Evolutionary conservation across 2,797 vertebrate species (phyloP), one percentile per base, ranked within the genome.

Genomic region (Liparis tanakae): DNA sequence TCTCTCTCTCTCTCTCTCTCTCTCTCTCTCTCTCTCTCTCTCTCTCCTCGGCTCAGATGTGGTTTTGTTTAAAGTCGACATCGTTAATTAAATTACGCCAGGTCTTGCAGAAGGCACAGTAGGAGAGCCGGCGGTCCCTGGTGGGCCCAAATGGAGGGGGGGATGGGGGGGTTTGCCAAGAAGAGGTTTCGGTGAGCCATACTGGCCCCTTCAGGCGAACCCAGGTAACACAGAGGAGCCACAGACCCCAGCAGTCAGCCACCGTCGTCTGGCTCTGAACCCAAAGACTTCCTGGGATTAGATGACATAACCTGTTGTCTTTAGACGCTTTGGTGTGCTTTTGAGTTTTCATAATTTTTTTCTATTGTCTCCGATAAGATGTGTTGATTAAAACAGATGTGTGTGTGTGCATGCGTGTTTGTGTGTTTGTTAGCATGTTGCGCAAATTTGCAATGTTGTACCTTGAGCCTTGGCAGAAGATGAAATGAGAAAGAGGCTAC

Each of bases 81-180:
- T 89, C 83, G 84, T 94, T 94, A 94, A 94, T 95, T 94, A 93
- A 94, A 94, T 94, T 88, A 94, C 92, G 88, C 87, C 90, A 90
- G 93, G 87, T 93, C 90, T 93, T 93, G 90, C 90, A 91, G 93
- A 92, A 92, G 89, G 86, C 91, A 85, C 94, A 90, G 88, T 89
- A 83, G 90, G 93, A 91, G 90, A 87, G 78, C 86, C 87, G 72
- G 67, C 81, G 75, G 85, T 92, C 88, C 89, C 92, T 70, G 72
- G 86, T 88, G 89, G 86, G 83, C 85, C 74, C 37, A 77, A 76
- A 80, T 87, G 84, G 78, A 81, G 72, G 86, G 80, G 72, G 72
- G 37, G 34, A 57, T 59, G 18, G 3, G 8, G 54, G 68, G 55
- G 71, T 53, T 14, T 34, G 30, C 41, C n/a, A 63, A 46, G 22